Evolutionary conservation across 2,888 invertebrate genomes (phyloP), one percentile per base, ranked within the genome.

Genomic region (Ornithoptera priamus): DNA sequence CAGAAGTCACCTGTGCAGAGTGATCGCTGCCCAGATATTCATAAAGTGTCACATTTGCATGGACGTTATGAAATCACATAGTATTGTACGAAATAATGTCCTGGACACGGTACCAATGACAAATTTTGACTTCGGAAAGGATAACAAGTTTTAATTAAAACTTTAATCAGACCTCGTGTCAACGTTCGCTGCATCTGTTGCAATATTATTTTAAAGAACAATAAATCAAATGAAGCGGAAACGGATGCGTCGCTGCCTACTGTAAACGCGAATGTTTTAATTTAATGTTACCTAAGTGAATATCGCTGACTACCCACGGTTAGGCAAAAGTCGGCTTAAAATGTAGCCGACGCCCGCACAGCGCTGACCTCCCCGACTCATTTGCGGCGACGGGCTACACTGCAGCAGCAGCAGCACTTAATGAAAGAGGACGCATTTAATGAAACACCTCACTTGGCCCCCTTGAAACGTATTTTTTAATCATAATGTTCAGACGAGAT

Each of bases 381-480:
- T 72, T 72, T 67, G 69, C 58, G 64, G 72, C 65, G 65, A 69
- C 66, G 62, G 73, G 66, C 67, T 64, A 63, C 62, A 62, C 61
- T 68, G 53, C 63, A 56, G 46, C 42, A 30, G 30, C 42, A 8
- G 58, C 36, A 70, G 69, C 67, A 71, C 39, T 62, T 72, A 72
- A 72, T 70, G 69, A 72, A 71, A 74, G 68, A 71, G 66, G 64
- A 65, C 56, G 62, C 65, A 68, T 72, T 72, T 72, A 70, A 72
- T 74, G 69, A 71, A 69, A 69, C 70, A 65, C 46, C 67, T 58
- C 59, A 65, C 61, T 65, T 61, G 46, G 67, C 68, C 62, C 66
- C 56, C 69, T 69, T 53, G 6, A 53, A 53, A 7, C 53, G n/a
- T 18, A n/a, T n/a, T 3, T 53, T 2, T 15, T 46, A 30, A 30